phyloP scores from a whole-genome alignment of 2,113 vertebrate genomes.

The Tiliqua scincoides region DNA sequence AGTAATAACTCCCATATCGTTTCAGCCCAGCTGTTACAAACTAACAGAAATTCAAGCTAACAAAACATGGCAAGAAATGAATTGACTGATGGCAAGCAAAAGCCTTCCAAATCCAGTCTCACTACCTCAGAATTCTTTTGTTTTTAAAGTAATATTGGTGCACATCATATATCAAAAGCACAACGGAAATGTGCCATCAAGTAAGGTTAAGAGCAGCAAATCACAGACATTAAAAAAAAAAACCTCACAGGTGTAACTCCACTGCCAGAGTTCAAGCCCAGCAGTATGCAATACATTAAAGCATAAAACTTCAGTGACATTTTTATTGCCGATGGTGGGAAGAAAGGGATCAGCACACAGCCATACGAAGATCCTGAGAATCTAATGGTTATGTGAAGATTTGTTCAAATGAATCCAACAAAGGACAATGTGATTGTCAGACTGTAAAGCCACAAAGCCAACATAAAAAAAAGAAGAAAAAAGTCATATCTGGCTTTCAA shows the following conservation, averaged over 20 bases:
- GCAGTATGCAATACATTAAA: conserved; percentile 11
- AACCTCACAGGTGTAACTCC: conserved; percentile 4
- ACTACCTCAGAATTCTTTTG: neutral
- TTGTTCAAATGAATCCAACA: neutral
- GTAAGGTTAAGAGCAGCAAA: conserved; percentile 11
- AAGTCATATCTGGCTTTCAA: neutral
- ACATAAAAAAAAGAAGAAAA: neutral
- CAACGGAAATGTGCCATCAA: conserved; percentile 29
- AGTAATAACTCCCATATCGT: neutral
- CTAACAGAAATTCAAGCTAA: conserved; percentile 18
- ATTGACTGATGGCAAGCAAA: conserved; percentile 18
- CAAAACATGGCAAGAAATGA: neutral
- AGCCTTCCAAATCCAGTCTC: conserved; percentile 18
- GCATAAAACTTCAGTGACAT: conserved; percentile 23
- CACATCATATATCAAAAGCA: conserved; percentile 20
- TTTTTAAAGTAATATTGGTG: conserved; percentile 3
- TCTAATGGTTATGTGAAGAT: conserved; percentile 9
- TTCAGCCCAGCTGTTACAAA: conserved; percentile 4
- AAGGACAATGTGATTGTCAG: neutral
- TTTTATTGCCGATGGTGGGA: conserved; percentile 20
- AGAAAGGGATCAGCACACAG: conserved; percentile 17
- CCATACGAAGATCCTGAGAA: neutral
- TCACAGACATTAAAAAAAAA: conserved; percentile 8
- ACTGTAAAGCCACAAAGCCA: conserved; percentile 2
- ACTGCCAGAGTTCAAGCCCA: conserved; percentile 5